A percentile compares a stretch with the other conserved stretches of the same genome.
Conservation (phyloP, 2,888 invertebrate genomes). For the Lasioglossum zephyrum region DNA sequence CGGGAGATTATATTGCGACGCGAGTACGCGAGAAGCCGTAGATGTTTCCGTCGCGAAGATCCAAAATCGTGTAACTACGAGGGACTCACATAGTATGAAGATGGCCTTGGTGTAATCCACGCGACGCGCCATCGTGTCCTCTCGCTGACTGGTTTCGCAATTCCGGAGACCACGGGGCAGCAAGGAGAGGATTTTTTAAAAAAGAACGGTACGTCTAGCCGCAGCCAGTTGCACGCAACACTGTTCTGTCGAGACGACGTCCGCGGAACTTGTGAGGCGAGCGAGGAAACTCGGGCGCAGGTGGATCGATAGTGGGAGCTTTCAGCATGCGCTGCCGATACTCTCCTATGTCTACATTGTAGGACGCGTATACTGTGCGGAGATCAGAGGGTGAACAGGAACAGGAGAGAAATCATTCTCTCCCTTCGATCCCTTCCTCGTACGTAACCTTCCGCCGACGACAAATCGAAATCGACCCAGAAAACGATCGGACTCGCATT, state of each 20-base stretch:
- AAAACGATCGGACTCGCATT: not conserved
- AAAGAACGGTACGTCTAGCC: conserved; percentile 47
- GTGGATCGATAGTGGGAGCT: conserved; percentile 78
- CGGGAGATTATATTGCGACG: not conserved
- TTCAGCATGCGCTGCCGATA: conserved; percentile 78
- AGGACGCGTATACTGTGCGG: not conserved
- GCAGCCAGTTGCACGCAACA: conserved; percentile 44
- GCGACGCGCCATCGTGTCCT: conserved; percentile 72
- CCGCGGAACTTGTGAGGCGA: conserved; percentile 77
- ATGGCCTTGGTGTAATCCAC: conserved; percentile 68
- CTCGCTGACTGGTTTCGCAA: not conserved
- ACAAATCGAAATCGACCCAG: not conserved
- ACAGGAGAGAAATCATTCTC: not conserved
- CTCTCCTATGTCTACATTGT: not conserved
- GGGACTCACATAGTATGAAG: conserved; percentile 78
- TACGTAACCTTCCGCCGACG: not conserved
- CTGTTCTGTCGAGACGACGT: conserved; percentile 74
- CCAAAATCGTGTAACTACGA: not conserved
- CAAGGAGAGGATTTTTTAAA: not conserved
- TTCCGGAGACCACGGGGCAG: not conserved
- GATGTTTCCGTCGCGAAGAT: not conserved
- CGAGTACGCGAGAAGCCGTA: not conserved
- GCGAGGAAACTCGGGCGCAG: conserved; percentile 65
- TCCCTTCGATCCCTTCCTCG: not conserved
- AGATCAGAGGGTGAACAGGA: not conserved